Conservation (phyloP, 1,140 invertebrate genomes). For the Euwallacea similis region DNA sequence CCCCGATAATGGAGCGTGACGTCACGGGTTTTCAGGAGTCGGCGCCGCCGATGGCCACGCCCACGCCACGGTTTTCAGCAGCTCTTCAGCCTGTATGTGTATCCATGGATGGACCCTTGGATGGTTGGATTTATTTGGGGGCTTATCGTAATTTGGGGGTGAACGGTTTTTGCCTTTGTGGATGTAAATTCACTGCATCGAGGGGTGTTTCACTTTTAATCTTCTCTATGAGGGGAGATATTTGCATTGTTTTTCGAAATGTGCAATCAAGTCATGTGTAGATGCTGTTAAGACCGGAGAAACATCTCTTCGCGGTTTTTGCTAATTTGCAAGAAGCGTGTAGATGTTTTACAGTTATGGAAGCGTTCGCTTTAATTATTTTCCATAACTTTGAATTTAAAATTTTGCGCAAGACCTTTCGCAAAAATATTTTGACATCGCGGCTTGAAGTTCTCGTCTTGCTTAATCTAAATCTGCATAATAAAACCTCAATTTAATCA, state of each 20-base stretch:
- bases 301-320: no score
- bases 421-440: no score
- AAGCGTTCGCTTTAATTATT: no score
- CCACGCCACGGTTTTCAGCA: slow-evolving; percentile 17
- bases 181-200: slow-evolving; percentile 1
- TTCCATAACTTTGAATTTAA: no score
- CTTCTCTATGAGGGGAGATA: background rate
- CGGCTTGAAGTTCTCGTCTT: no score
- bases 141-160: slow-evolving; percentile 18
- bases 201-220: background rate
- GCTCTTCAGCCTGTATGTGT: slow-evolving; percentile 13
- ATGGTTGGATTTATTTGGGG: slow-evolving; percentile 3
- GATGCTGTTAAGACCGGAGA: no score
- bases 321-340: no score
- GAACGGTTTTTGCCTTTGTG: background rate
- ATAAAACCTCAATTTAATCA: no score
- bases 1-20: slow-evolving; percentile 46
- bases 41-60: slow-evolving; percentile 15
- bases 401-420: no score
- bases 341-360: no score
- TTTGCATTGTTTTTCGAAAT: background rate
- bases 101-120: background rate
- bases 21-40: slow-evolving; percentile 43
- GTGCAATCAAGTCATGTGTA: background rate
- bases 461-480: no score